Percentiles rank a stretch among this genome's conserved stretches.
phyloP scores from a whole-genome alignment of 2,797 vertebrate species.

The Ataeniobius toweri region DNA sequence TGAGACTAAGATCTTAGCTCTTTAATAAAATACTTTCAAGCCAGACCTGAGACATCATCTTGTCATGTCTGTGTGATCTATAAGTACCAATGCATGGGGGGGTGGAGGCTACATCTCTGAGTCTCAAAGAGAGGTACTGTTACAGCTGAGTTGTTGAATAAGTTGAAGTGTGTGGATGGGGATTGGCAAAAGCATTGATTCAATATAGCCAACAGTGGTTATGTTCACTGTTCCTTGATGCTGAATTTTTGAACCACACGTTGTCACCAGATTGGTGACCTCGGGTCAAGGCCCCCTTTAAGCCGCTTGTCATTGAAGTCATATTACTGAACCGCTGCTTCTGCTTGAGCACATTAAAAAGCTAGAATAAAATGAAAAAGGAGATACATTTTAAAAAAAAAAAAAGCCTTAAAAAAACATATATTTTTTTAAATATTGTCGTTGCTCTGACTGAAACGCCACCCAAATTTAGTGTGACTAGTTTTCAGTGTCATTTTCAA shows the following conservation, averaged over 20 bases:
- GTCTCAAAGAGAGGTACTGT: background rate
- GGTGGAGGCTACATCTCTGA: background rate
- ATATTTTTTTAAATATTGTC: background rate
- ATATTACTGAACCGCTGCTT: background rate
- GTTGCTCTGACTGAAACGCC: constrained; percentile 27
- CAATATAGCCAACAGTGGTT: background rate
- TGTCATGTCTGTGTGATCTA: background rate
- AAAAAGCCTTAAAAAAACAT: constrained; percentile 21
- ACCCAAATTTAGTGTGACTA: constrained; percentile 47
- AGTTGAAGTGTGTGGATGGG: background rate
- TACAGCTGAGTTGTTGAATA: background rate
- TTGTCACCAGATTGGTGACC: background rate
- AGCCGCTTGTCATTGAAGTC: background rate
- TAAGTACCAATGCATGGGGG: background rate
- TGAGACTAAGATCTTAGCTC: background rate
- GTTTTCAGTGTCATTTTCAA: constrained; percentile 66
- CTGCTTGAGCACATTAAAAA: constrained; percentile 6
- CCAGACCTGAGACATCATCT: background rate
- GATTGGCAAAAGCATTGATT: background rate
- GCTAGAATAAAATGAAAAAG: constrained; percentile 16
- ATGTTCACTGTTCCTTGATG: background rate
- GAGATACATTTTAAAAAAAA: constrained; percentile 1
- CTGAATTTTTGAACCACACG: background rate
- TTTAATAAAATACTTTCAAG: background rate
- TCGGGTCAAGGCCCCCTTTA: too few species aligned